Percentiles rank a stretch among this genome's conserved stretches.
Conservation (phyloP, 2,797 vertebrate genomes). For the Ara ararauna region DNA sequence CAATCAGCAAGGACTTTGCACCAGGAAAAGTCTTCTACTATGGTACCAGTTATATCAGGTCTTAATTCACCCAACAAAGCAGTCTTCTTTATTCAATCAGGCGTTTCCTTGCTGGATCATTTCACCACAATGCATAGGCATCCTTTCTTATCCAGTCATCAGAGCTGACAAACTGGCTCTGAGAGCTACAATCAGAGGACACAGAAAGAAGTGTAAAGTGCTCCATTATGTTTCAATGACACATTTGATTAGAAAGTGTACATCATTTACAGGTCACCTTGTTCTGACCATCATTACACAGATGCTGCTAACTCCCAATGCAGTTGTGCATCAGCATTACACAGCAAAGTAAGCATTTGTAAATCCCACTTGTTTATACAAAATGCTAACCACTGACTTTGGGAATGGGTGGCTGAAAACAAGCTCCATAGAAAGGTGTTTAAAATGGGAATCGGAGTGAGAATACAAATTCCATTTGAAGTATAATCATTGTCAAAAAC, state of each 20-base stretch:
- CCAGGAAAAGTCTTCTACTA: neutral
- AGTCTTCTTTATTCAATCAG: neutral
- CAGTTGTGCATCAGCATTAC: neutral
- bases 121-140: neutral
- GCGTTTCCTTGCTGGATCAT: neutral
- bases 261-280: neutral
- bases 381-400: neutral
- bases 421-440: neutral
- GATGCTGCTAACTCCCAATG: neutral
- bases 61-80: neutral
- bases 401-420: neutral
- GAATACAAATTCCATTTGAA: neutral
- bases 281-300: neutral
- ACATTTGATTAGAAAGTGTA: neutral
- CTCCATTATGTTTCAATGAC: neutral
- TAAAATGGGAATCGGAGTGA: neutral
- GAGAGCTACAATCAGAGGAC: neutral
- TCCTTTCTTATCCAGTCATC: neutral
- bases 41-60: neutral
- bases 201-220: neutral
- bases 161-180: neutral
- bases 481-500: neutral
- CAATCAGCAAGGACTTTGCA: neutral
- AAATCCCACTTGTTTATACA: neutral
- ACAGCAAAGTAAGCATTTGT: neutral